Evolutionary conservation across 2,113 vertebrate species (phyloP).

Genomic region (Chionodraco myersi): DNA sequence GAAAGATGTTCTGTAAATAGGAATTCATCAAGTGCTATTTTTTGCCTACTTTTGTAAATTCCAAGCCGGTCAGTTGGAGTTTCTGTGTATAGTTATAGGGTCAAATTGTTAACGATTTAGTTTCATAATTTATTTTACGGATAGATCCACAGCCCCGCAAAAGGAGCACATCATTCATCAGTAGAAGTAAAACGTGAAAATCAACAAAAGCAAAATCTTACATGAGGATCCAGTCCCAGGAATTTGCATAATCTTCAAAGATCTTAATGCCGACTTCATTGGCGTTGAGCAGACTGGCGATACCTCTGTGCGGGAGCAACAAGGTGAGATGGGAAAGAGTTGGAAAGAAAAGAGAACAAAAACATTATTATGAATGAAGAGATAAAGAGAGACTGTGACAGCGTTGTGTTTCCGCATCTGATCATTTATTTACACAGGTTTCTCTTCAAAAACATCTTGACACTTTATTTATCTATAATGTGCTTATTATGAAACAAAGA

Average conservation of each 20-base stretch:
- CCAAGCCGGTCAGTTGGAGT: background rate
- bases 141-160: background rate
- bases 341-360: slow-evolving; percentile 19
- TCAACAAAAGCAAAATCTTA: slow-evolving; percentile 78
- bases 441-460: slow-evolving; percentile 47
- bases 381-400: background rate
- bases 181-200: slow-evolving; percentile 2
- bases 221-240: slow-evolving; percentile 97
- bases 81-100: background rate
- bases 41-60: background rate
- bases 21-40: background rate
- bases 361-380: slow-evolving; percentile 13
- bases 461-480: slow-evolving; percentile 26
- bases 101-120: too few species aligned
- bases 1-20: background rate
- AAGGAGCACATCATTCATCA: background rate
- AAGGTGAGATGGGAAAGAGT: slow-evolving; percentile 11
- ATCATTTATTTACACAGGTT: slow-evolving; percentile 1
- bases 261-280: slow-evolving; percentile 91
- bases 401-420: slow-evolving; percentile 2
- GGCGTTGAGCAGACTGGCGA: slow-evolving; percentile 88
- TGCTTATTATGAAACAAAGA: slow-evolving; percentile 22
- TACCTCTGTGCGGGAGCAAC: slow-evolving; percentile 79
- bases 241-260: slow-evolving; percentile 94
- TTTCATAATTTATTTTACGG: background rate